A percentile compares a stretch with the other conserved stretches of the same genome.
phyloP scores from a whole-genome alignment of 2,113 vertebrate genomes.

The Ictalurus furcatus region DNA sequence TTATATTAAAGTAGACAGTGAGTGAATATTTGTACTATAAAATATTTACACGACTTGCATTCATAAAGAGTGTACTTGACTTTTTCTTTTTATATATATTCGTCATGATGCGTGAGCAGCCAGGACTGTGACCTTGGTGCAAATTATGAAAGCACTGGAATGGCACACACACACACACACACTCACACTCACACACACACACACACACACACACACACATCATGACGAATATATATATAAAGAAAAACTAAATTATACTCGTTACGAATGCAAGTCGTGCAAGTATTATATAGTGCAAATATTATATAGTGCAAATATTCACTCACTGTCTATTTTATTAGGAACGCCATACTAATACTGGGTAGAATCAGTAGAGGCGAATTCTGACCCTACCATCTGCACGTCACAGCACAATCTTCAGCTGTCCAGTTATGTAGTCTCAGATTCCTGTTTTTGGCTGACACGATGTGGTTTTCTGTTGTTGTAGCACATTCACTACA shows the following conservation, averaged over 20 bases:
- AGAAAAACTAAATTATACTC: neutral
- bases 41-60: neutral
- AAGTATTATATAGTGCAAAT: too few relatives aligned
- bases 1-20: neutral
- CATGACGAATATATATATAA: neutral
- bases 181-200: too few relatives aligned
- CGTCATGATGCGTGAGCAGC: neutral
- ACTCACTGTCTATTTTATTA: neutral
- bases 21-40: neutral
- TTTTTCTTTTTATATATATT: neutral
- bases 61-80: neutral
- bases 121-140: slow-evolving; percentile 22
- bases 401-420: too few relatives aligned
- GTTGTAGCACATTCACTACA: too few relatives aligned
- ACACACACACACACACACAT: neutral
- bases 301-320: neutral
- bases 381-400: too few relatives aligned
- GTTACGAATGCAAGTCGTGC: neutral
- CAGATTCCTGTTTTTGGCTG: neutral
- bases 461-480: neutral
- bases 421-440: too few relatives aligned
- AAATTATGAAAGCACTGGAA: neutral
- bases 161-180: neutral
- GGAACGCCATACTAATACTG: too few relatives aligned
- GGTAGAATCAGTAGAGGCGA: too few relatives aligned